phyloP scores from a whole-genome alignment of 2,888 invertebrate genomes.

The Napeogenes inachia region DNA sequence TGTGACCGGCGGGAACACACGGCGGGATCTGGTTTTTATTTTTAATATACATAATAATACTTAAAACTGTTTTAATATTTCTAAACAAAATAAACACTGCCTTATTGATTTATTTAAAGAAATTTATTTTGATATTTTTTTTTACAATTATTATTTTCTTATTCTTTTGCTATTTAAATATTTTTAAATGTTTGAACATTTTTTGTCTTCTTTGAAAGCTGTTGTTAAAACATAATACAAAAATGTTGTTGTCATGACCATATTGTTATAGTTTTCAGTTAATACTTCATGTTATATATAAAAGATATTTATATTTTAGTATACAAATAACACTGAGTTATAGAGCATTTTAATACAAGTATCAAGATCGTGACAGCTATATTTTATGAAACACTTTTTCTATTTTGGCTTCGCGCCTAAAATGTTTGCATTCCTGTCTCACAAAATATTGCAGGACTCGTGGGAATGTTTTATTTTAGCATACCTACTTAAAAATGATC shows the following conservation, averaged over 20 bases:
- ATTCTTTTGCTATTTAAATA: too few species aligned
- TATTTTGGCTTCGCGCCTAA: constrained; percentile 32
- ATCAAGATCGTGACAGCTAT: constrained; percentile 22
- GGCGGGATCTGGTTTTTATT: constrained; percentile 27
- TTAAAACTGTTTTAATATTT: neutral
- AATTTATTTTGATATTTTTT: too few species aligned
- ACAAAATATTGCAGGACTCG: constrained; percentile 29
- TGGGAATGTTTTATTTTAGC: constrained; percentile 28
- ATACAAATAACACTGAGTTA: constrained; percentile 22
- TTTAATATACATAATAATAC: neutral
- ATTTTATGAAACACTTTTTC: constrained; percentile 25
- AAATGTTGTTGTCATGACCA: too few species aligned
- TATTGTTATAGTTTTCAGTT: neutral
- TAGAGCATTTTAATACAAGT: constrained; percentile 26
- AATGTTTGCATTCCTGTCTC: constrained; percentile 31
- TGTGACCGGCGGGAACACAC: constrained; percentile 42
- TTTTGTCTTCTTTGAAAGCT: too few species aligned
- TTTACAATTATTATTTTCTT: too few species aligned
- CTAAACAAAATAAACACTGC: neutral
- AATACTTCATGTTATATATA: neutral
- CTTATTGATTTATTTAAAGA: too few species aligned
- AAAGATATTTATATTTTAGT: constrained; percentile 1
- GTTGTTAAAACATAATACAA: too few species aligned
- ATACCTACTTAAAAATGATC: neutral
- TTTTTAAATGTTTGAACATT: too few species aligned